Conservation (phyloP, 2,113 vertebrate genomes). For the zebrafish (Danio rerio) region GRCz12tu NC_133182.1:74679001-74679500, state of each 20-base stretch:
- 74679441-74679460: constrained; percentile 30
- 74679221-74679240: not conserved
- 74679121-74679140: not conserved
- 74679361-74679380: too few relatives aligned
- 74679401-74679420: not conserved
- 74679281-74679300: not conserved
- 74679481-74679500: not conserved
- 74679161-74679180: not conserved
- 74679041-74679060: not conserved
- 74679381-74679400: not conserved
- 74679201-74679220: not conserved
- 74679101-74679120: not conserved
- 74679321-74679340: not conserved
- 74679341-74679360: not conserved
- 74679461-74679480: constrained; percentile 21
- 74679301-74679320: too few relatives aligned
- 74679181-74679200: not conserved
- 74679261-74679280: not conserved
- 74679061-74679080: not conserved
- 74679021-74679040: not conserved
- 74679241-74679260: not conserved
- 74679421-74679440: constrained; percentile 22
- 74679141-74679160: not conserved
- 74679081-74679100: not conserved
- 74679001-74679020: not conserved